A percentile compares a stretch with the other conserved stretches of the same genome.
Conservation (phyloP, 92 coral and sea anemone species). For the Porites lobata region DNA sequence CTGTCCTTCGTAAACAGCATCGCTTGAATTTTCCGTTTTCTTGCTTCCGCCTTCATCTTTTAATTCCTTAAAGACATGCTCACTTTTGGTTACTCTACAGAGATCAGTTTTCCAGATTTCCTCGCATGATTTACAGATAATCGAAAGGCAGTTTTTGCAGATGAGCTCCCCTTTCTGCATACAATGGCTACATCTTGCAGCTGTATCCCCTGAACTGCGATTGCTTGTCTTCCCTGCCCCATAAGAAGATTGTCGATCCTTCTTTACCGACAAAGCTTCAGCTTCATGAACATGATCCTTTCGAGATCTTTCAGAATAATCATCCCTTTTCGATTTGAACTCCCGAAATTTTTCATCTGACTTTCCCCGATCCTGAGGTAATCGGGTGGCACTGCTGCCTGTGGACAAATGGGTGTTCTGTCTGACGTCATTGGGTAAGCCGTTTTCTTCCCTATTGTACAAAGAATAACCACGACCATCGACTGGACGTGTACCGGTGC, state of each 20-base stretch:
- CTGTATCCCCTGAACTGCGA: background rate
- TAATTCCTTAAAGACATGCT: slow-evolving; percentile 24
- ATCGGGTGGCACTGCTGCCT: background rate
- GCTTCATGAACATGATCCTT: background rate
- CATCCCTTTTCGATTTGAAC: background rate
- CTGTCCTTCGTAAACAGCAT: background rate
- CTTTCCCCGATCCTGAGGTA: background rate
- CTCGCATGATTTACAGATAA: slow-evolving; percentile 32
- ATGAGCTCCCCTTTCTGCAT: slow-evolving; percentile 1
- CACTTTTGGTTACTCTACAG: slow-evolving; percentile 36
- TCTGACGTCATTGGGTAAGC: background rate
- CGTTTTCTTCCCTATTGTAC: background rate
- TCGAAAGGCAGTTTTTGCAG: slow-evolving; percentile 34
- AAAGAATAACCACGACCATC: background rate
- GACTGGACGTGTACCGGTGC: background rate
- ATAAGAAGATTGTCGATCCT: background rate
- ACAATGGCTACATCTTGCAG: slow-evolving; percentile 30
- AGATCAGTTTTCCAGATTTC: background rate
- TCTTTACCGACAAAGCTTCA: background rate
- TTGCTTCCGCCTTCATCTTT: background rate
- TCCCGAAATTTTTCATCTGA: background rate
- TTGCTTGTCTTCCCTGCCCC: too few species aligned
- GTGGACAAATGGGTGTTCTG: background rate
- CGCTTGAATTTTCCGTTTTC: background rate
- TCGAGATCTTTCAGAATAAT: background rate